Evolutionary conservation across 1,140 invertebrate genomes (phyloP), one percentile per base, ranked within the genome.

Genomic region (Trissolcus basalis): DNA sequence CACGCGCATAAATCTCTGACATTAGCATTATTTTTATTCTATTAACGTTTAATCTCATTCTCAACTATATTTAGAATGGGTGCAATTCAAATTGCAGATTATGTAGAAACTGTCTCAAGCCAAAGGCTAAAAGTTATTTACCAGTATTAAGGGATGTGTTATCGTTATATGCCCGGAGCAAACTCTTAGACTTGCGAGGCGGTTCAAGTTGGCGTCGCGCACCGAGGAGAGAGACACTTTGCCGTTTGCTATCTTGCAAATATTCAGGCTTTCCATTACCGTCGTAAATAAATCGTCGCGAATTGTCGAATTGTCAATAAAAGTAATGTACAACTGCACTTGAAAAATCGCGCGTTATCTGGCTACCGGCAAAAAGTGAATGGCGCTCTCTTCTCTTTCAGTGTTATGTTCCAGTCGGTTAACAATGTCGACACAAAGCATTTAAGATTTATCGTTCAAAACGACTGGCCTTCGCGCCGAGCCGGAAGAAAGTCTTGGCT

Each of bases 401-500:
- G 51, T 16, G 33, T 55, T 41, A 43, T 55, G 35, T 33, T 41
- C 12, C 39, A 35, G 15, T 53, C 45, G 19, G 55, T 73, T 65
- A 60, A 71, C 68, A 70, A 47, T 44, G 56, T 49, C 50, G 14
- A 47, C 44, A 44, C 43, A 63, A 63, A 39, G 44, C 47, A 53
- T 15, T 14, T 51, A 56, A 78, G 77, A 83, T 84, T 81, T 80
- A 80, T 80, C 59, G 65, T 51, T 54, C 50, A 81, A 72, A 80
- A 56, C 60, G 63, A 61, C 45, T 78, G 59, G 51, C 13, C 50
- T 49, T 54, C 49, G 48, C 70, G 49, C 19, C 51, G 13, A 72
- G 75, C 79, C 81, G 80, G 82, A 83, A 84, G 83, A 83, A 82
- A 82, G 73, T 48, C 67, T 80, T 73, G 68, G 78, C 77, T 76